Base-by-base conservation (phyloP, 2,888 invertebrate species). In the Rhyacophila evoluta region DNA sequence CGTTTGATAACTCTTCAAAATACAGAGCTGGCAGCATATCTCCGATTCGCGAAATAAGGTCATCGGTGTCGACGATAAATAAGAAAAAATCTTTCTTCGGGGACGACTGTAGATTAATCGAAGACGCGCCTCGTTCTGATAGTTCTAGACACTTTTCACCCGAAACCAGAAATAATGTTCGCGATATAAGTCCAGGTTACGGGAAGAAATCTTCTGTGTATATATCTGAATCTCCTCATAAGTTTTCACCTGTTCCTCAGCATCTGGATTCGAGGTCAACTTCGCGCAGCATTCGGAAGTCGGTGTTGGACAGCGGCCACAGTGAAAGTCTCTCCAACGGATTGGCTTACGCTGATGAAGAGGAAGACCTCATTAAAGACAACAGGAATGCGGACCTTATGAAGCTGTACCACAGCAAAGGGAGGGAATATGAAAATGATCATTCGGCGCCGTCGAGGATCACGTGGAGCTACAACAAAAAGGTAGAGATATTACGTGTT, bases 351-450 rank as follows among this genome's bases (percentile, higher is more conserved):
- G 74, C 73, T 15, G 79, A 79, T 37, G 77, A 79, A 33, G 73
- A 70, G 4, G 74, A 74, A 12, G 74, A 74, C 67, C 11, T 15
- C 12, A 10, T 55, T 19, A 76, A 79, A 41, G 76, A 79, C 29
- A 38, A 76, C 11, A 76, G 79, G 39, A 72, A 37, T 41, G 68
- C 74, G 4, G 71, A 72, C 15, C 37, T 79, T 70, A 73, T 79
- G 79, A 76, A 77, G 25, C 67, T 39, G 70, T 79, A 79, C 68
- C 41, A 76, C 79, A 75, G 75, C 36, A 68, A 74, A 25, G 36
- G 68, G 15, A 71, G 19, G 25, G 74, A 15, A 8, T 37, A 78
- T 55, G 69, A 74, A 4, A 37, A 19, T 41, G 39, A 28, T n/a
- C 36, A 25, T 27, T 27, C 41, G 27, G 36, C 79, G 28, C 79